Evolutionary conservation across 2,888 invertebrate genomes (phyloP).

Genomic region (Aporophyla nigra): DNA sequence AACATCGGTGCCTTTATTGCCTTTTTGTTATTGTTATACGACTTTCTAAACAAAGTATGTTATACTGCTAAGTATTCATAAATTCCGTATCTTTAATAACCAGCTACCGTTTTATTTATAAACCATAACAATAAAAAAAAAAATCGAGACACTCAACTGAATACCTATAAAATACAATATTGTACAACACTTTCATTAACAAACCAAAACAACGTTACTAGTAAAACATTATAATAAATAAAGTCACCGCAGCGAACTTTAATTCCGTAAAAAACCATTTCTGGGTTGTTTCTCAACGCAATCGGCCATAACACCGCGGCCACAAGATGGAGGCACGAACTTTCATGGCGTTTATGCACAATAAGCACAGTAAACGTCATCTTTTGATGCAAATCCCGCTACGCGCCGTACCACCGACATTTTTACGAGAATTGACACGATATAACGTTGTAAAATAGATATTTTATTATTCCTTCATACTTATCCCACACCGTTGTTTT

Average conservation of each 20-base stretch:
- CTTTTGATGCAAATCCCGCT: constrained; percentile 83
- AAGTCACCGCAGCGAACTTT: constrained; percentile 69
- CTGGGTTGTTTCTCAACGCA: constrained; percentile 76
- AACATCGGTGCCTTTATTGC: constrained; percentile 64
- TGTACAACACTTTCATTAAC: constrained; percentile 50
- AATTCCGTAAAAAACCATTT: constrained; percentile 76
- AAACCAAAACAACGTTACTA: constrained; percentile 50
- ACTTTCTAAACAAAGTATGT: constrained; percentile 34
- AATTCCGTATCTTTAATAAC: constrained; percentile 12
- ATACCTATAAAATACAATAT: constrained; percentile 38
- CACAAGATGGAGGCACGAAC: constrained; percentile 75
- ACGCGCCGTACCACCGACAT: constrained; percentile 75
- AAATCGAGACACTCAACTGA: constrained; percentile 18
- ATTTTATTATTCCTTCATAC: constrained; percentile 83
- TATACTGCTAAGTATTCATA: constrained; percentile 44
- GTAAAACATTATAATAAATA: constrained; percentile 66
- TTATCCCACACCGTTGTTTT: constrained; percentile 85
- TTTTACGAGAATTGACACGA: constrained; percentile 83
- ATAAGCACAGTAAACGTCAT: constrained; percentile 80
- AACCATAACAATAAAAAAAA: constrained; percentile 7
- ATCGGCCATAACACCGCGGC: constrained; percentile 80
- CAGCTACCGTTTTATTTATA: constrained; percentile 45
- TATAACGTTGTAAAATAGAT: constrained; percentile 82
- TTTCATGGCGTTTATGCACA: constrained; percentile 78
- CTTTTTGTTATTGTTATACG: constrained; percentile 45